Percentiles rank a stretch among this genome's conserved stretches.
phyloP scores from a whole-genome alignment of 2,888 invertebrate species.

The Allygus modestus region DNA sequence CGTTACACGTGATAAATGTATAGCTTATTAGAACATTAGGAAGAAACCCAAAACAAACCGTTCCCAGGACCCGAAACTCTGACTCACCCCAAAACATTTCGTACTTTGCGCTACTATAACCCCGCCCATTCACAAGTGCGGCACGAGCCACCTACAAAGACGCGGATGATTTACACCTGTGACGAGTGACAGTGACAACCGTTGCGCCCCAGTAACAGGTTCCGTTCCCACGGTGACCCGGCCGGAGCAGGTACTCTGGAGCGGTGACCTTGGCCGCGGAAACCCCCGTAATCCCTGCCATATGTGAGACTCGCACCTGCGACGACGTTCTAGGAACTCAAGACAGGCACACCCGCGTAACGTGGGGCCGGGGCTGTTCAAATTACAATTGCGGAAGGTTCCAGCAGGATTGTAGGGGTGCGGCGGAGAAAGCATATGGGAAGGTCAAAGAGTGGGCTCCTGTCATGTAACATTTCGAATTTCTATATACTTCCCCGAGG shows the following conservation, averaged over 20 bases:
- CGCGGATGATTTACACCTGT: neutral
- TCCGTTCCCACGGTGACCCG: conserved; percentile 10
- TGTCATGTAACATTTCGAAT: too few species aligned
- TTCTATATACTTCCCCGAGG: too few species aligned
- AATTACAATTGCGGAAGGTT: too few species aligned
- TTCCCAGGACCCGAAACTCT: neutral
- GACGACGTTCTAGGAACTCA: conserved; percentile 6
- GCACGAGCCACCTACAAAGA: neutral
- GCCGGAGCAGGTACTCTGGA: neutral
- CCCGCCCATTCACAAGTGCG: neutral
- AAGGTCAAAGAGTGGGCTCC: too few species aligned
- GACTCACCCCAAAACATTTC: conserved; percentile 12
- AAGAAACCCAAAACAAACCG: too few species aligned
- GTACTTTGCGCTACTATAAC: neutral
- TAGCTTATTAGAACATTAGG: too few species aligned
- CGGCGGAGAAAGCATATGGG: too few species aligned
- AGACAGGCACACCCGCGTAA: neutral
- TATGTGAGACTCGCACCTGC: conserved; percentile 19
- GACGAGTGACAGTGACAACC: neutral
- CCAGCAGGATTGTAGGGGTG: too few species aligned
- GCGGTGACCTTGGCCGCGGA: conserved; percentile 27
- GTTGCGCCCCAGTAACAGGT: neutral
- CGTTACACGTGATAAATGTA: too few species aligned
- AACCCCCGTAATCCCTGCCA: conserved; percentile 41
- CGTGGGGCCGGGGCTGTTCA: neutral